Conservation (phyloP, 1,140 invertebrate species). For the Drosophila kepulauana region DNA sequence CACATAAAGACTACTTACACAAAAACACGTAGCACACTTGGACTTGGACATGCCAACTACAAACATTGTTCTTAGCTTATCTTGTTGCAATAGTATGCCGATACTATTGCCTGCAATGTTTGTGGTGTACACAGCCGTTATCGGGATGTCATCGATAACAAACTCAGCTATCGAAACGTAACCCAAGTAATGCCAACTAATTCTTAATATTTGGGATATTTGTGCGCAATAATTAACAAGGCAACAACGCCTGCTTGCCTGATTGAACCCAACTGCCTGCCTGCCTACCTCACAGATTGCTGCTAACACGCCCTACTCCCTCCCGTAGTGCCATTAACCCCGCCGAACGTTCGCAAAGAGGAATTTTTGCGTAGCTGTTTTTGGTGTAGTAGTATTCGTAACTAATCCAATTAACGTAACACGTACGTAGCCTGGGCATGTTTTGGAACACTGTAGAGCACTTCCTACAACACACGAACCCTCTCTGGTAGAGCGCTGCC, state of each 20-base stretch:
- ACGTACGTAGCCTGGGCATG: slow-evolving; percentile 16
- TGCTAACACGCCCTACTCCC: slow-evolving; percentile 6
- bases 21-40: slow-evolving; percentile 3
- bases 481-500: slow-evolving; percentile 9
- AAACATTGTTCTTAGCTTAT: slow-evolving; percentile 8
- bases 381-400: slow-evolving; percentile 17
- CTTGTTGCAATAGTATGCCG: neutral
- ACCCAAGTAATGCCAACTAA: slow-evolving; percentile 29
- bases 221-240: slow-evolving; percentile 23
- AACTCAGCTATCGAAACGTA: neutral
- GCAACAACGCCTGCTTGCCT: slow-evolving; percentile 15
- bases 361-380: neutral
- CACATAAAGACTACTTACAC: neutral
- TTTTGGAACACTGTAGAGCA: slow-evolving; percentile 10
- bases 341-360: neutral
- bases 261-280: slow-evolving; percentile 5
- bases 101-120: slow-evolving; percentile 14
- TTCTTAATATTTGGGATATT: slow-evolving; percentile 2
- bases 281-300: slow-evolving; percentile 10
- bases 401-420: slow-evolving; percentile 35
- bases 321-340: slow-evolving; percentile 23
- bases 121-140: neutral
- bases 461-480: neutral
- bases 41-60: slow-evolving; percentile 5
- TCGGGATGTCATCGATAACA: neutral